Evolutionary conservation across 2,797 vertebrate species (phyloP).

Genomic region (Cyclopterus lumpus): DNA sequence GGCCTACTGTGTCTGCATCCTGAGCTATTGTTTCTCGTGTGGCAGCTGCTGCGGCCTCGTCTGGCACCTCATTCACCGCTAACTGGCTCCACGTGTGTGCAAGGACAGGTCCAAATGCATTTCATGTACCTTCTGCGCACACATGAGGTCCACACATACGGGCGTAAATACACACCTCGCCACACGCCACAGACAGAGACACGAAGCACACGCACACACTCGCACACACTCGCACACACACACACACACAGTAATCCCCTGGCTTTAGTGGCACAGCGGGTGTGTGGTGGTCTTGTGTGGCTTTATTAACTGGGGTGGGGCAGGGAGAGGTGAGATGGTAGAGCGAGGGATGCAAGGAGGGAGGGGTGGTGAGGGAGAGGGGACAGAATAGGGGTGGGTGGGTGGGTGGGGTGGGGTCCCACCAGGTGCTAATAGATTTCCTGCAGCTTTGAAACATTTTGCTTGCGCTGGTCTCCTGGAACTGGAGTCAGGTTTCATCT

Average conservation of each 20-base stretch:
- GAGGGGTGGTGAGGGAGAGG: slow-evolving; percentile 11
- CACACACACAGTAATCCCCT: slow-evolving; percentile 53
- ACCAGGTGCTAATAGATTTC: slow-evolving; percentile 88
- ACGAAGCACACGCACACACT: slow-evolving; percentile 21
- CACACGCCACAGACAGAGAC: slow-evolving; percentile 64
- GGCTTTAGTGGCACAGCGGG: slow-evolving; percentile 76
- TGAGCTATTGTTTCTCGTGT: slow-evolving; percentile 65
- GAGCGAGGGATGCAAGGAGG: slow-evolving; percentile 38
- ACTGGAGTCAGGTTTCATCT: slow-evolving; percentile 80
- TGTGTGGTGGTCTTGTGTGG: slow-evolving; percentile 76
- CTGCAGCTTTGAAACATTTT: slow-evolving; percentile 85
- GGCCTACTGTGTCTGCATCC: slow-evolving; percentile 66
- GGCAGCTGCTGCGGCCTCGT: slow-evolving; percentile 79
- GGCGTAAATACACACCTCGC: slow-evolving; percentile 60
- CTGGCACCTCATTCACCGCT: slow-evolving; percentile 83
- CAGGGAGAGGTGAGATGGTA: slow-evolving; percentile 66
- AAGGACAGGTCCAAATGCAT: slow-evolving; percentile 76
- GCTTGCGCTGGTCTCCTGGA: slow-evolving; percentile 70
- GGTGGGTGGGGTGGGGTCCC: slow-evolving; percentile 53
- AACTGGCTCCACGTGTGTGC: slow-evolving; percentile 83
- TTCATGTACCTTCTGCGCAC: slow-evolving; percentile 45
- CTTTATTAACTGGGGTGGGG: slow-evolving; percentile 78
- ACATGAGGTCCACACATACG: slow-evolving; percentile 35
- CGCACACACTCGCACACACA: no score
- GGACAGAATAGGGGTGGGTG: slow-evolving; percentile 32